Base-by-base conservation (phyloP, 2,113 vertebrate genomes). In the Pygoscelis adeliae region DNA sequence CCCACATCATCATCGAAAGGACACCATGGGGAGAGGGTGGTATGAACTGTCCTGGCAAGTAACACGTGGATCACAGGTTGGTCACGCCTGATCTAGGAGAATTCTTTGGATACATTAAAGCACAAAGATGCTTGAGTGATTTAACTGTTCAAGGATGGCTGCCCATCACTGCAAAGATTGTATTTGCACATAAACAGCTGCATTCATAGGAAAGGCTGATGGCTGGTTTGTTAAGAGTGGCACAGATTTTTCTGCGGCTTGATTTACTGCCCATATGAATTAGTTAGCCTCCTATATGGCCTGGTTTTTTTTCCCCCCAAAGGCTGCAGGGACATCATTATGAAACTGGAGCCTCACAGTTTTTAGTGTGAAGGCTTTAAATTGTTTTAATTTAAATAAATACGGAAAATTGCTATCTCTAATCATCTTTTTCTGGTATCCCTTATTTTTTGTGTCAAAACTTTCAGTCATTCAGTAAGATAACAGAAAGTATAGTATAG, bases 331-430 rank as follows among this genome's bases (percentile, higher is more conserved):
- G 32, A 49, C 22, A 55, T 58, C 2, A 53, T 23, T 70, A 62
- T 0, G 5, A 66, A 93, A 61, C 6, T 76, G 26, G 17, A 92
- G 30, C 23, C 36, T 58, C 69, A 47, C 16, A 32, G 6, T 56
- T 70, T 20, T 61, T 77, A 46, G 4, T 58, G 46, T 27, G 62
- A 47, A 88, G 29, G 9, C 3, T 25, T 92, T 73, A 53, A 63
- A 66, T 26, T 59, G 25, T 85, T 83, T 62, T 8, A 80, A 65
- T 94, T 80, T 56, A 87, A 91, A 87, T 87, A 96, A 84, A 89
- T n/a, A 53, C 1, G 6, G 44, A 85, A 87, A 91, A 69, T 12
- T 44, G 3, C 10, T 67, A 13, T 58, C 4, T 80, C 49, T 59
- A 15, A n/a, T 59, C 1, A 56, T 81, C 10, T 76, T 50, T 30